Percentiles rank a stretch among this genome's conserved stretches.
Conservation (phyloP, 2,113 vertebrate genomes). For the Megaptera novaeangliae region DNA sequence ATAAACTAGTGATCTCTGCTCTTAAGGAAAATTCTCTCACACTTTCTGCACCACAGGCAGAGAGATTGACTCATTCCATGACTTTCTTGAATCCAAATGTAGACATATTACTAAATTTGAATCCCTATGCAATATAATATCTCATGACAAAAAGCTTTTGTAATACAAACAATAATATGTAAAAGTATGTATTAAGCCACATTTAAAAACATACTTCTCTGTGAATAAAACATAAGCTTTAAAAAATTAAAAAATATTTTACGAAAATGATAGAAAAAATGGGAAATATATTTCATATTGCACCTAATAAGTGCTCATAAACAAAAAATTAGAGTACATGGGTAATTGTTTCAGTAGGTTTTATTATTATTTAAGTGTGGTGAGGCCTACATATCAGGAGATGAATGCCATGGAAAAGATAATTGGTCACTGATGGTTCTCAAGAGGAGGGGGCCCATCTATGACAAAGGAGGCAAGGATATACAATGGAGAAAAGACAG, state of each 20-base stretch:
- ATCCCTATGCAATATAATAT: not conserved
- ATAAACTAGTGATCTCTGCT: not conserved
- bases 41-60: not conserved
- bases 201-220: not conserved
- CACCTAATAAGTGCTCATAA: not conserved
- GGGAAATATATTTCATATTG: not conserved
- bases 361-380: not conserved
- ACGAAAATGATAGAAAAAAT: not conserved
- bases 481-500: too few species aligned
- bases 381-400: not conserved
- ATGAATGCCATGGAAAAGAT: not conserved
- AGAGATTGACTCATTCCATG: not conserved
- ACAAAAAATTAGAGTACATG: not conserved
- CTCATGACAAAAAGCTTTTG: not conserved
- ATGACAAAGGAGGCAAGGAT: too few species aligned
- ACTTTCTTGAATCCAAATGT: not conserved
- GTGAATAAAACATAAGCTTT: not conserved
- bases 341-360: not conserved
- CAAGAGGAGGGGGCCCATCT: not conserved
- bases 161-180: not conserved
- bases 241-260: not conserved
- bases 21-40: constrained; percentile 1
- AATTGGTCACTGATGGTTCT: not conserved
- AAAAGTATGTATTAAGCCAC: not conserved
- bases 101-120: not conserved